A percentile compares a stretch with the other conserved stretches of the same genome.
These are phyloP conservation scores for Melanogrammus aeglefinus DNA, from an alignment of 2,797 vertebrate species.

Conservation along the genomic window DNA sequence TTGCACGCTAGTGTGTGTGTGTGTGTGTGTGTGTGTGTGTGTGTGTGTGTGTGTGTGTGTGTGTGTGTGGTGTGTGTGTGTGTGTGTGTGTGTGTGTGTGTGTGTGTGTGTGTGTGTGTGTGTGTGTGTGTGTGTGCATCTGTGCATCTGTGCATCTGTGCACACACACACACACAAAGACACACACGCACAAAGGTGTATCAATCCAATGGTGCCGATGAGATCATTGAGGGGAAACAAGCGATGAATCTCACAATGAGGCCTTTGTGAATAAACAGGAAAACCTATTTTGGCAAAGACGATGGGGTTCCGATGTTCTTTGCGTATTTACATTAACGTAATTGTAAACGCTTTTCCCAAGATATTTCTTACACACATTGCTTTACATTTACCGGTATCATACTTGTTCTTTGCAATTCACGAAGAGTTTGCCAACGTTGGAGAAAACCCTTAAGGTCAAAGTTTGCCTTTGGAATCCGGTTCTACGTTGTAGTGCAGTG, in stretches of 20 bases:
- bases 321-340: too few relatives aligned
- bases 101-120: background rate
- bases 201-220: background rate
- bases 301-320: too few relatives aligned
- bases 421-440: background rate
- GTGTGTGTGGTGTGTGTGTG: too few relatives aligned
- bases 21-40: constrained; percentile 4
- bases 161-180: background rate
- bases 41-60: too few relatives aligned
- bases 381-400: too few relatives aligned
- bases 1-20: too few relatives aligned
- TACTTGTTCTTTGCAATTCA: too few relatives aligned
- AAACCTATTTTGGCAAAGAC: background rate
- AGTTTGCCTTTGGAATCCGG: constrained; percentile 3
- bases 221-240: background rate
- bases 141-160: constrained; percentile 36
- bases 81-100: background rate
- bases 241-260: background rate
- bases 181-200: background rate
- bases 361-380: too few relatives aligned
- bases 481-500: too few relatives aligned
- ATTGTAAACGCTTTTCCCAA: too few relatives aligned
- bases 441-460: constrained; percentile 2
- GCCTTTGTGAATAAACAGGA: constrained; percentile 3
- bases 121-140: background rate